Percentiles rank a stretch among this genome's conserved stretches.
phyloP scores from a whole-genome alignment of 2,888 invertebrate genomes.

The Steromphala cineraria region DNA sequence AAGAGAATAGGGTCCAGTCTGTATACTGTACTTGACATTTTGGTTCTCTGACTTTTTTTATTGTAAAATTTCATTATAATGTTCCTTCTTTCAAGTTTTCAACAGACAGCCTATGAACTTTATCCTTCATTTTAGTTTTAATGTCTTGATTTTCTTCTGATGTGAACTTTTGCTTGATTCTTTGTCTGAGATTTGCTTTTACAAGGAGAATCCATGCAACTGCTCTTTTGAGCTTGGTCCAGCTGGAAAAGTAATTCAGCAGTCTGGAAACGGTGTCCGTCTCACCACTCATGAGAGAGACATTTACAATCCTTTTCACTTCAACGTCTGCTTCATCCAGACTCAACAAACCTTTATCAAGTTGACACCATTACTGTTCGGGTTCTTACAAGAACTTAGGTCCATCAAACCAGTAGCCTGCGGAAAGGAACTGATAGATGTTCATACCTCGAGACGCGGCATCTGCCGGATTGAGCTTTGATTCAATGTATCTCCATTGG shows the following conservation, averaged over 20 bases:
- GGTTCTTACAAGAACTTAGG: background rate
- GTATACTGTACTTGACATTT: background rate
- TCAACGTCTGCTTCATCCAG: background rate
- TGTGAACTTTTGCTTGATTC: background rate
- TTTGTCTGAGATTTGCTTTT: background rate
- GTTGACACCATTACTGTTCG: background rate
- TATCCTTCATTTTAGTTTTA: background rate
- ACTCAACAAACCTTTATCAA: too few species aligned
- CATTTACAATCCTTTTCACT: background rate
- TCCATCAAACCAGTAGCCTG: background rate
- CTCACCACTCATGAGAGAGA: background rate
- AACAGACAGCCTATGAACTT: background rate
- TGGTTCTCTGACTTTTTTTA: background rate
- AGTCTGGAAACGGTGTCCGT: too few species aligned
- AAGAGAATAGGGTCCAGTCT: background rate
- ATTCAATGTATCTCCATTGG: background rate
- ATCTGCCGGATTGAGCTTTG: background rate
- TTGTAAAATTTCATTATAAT: background rate
- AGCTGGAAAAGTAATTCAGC: too few species aligned
- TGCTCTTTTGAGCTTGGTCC: background rate
- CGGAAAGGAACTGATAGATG: background rate
- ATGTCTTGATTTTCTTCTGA: background rate
- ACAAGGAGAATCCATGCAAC: background rate
- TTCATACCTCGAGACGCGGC: background rate
- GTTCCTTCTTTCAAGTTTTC: background rate